A percentile compares a stretch with the other conserved stretches of the same genome.
These are phyloP conservation scores for Leptestheria dahalacensis DNA, from an alignment of 1,140 invertebrate genomes.

Conservation along the genomic window DNA sequence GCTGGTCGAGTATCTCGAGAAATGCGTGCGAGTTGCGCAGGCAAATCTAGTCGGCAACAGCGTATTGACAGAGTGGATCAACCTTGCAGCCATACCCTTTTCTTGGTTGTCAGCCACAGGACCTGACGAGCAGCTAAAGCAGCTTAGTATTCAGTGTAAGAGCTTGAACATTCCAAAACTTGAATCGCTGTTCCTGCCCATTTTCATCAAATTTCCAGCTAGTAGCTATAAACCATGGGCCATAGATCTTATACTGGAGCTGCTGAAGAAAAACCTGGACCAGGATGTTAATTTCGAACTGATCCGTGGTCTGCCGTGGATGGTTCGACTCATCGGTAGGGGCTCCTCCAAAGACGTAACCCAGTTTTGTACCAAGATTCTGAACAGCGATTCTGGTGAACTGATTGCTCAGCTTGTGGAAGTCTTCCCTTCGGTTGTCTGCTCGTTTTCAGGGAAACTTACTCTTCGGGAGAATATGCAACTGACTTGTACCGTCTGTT, in stretches of 20 bases:
- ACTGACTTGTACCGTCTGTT: not conserved
- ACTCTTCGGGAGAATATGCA: not conserved
- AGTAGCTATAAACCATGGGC: slow-evolving; percentile 2
- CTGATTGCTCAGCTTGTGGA: not conserved
- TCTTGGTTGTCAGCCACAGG: not conserved
- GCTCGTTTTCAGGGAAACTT: not conserved
- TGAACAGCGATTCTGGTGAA: not conserved
- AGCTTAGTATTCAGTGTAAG: no score
- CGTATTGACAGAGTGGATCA: not conserved
- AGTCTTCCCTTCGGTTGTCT: not conserved
- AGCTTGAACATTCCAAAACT: no score
- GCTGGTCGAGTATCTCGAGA: not conserved
- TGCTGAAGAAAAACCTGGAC: not conserved
- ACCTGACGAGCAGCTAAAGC: not conserved
- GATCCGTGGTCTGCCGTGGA: slow-evolving; percentile 3
- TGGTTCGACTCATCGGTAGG: not conserved
- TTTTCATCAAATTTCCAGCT: slow-evolving; percentile 2
- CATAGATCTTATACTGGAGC: not conserved
- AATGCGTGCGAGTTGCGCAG: not conserved
- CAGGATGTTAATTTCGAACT: not conserved
- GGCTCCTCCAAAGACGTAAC: not conserved
- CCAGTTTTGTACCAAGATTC: not conserved
- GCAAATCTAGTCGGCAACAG: not conserved
- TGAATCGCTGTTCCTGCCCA: not conserved
- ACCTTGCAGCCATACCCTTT: not conserved